These are phyloP conservation scores for Endotricha flammealis DNA, from an alignment of 2,888 invertebrate species.

Conservation along the genomic window DNA sequence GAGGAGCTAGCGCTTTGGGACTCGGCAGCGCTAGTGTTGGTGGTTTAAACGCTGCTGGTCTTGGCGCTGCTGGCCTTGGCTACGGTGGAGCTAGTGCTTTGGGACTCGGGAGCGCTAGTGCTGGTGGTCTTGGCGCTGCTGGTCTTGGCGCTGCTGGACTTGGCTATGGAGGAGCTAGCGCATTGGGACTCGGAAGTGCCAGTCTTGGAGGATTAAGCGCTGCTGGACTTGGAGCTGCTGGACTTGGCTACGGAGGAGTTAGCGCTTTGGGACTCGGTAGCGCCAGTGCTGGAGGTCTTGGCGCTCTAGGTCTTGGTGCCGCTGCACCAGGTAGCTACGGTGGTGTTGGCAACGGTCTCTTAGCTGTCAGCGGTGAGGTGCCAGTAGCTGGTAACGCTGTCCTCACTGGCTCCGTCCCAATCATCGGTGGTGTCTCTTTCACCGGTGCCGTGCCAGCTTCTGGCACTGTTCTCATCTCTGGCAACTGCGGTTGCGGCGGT, in stretches of 20 bases:
- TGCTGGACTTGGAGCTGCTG: not conserved
- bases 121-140: not conserved
- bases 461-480: constrained; percentile 15
- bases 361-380: constrained; percentile 19
- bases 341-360: too few relatives aligned
- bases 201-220: too few relatives aligned
- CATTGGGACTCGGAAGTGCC: not conserved
- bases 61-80: not conserved
- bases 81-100: too few relatives aligned
- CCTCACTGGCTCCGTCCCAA: constrained; percentile 35
- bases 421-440: constrained; percentile 32
- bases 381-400: constrained; percentile 12
- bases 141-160: too few relatives aligned
- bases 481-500: constrained; percentile 15
- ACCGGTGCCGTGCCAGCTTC: constrained; percentile 34
- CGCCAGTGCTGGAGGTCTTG: constrained; percentile 1
- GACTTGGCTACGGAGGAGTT: not conserved
- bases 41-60: not conserved
- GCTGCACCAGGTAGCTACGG: constrained; percentile 17
- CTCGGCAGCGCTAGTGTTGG: constrained; percentile 4
- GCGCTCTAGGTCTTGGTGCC: not conserved
- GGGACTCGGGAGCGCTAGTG: constrained; percentile 3
- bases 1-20: constrained; percentile 10
- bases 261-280: not conserved
- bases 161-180: too few relatives aligned